phyloP scores from a whole-genome alignment of 2,797 vertebrate genomes.

The Chaunax sp. region DNA sequence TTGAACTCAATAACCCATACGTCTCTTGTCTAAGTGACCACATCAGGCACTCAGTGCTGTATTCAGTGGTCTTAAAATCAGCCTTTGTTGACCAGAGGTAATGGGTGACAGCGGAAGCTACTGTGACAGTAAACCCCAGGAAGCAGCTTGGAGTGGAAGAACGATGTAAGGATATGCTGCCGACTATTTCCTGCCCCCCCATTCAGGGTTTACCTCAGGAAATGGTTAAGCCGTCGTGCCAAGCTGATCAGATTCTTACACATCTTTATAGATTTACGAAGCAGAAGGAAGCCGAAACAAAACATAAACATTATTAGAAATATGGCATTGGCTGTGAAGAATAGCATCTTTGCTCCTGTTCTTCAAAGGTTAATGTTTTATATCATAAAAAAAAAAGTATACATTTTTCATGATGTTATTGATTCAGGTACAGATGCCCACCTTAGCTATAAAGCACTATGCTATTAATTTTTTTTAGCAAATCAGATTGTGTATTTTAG shows the following conservation, averaged over 20 bases:
- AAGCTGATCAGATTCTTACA: neutral
- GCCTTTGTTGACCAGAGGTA: constrained; percentile 24
- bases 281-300: neutral
- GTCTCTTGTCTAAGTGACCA: neutral
- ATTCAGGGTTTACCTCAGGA: constrained; percentile 26
- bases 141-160: constrained; percentile 30
- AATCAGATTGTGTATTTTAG: neutral
- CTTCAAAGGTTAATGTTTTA: no score
- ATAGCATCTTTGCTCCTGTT: neutral
- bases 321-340: neutral
- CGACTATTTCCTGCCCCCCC: constrained; percentile 51
- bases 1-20: neutral
- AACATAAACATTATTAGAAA: neutral
- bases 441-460: no score
- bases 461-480: no score
- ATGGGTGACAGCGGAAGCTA: constrained; percentile 30
- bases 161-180: constrained; percentile 27
- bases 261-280: neutral
- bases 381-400: no score
- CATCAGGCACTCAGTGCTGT: neutral
- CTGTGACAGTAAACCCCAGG: constrained; percentile 42
- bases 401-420: no score
- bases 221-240: constrained; percentile 7
- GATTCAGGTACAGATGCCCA: neutral
- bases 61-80: constrained; percentile 14